These are phyloP conservation scores for Arge pagana DNA, from an alignment of 2,888 invertebrate genomes.

Conservation along the genomic window DNA sequence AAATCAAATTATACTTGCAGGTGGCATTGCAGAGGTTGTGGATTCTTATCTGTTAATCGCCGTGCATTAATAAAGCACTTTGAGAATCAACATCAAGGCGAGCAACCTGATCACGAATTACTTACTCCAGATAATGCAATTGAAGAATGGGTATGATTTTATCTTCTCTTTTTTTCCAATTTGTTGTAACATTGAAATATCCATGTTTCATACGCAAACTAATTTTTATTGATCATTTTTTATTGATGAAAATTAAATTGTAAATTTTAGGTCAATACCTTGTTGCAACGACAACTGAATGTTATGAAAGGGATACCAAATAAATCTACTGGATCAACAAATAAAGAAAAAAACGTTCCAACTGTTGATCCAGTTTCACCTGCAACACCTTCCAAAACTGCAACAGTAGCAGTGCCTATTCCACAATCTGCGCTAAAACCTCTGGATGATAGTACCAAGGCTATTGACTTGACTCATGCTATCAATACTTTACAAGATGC, in stretches of 20 bases:
- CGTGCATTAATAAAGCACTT: conserved; percentile 64
- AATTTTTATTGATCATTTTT: background rate
- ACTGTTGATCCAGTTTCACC: background rate
- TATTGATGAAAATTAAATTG: background rate
- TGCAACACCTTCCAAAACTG: background rate
- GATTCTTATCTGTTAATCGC: conserved; percentile 64
- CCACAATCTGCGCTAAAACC: conserved; percentile 4
- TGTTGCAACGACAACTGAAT: conserved; percentile 41
- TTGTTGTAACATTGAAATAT: background rate
- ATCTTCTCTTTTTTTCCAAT: background rate
- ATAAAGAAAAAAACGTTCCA: background rate
- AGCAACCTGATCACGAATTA: conserved; percentile 37
- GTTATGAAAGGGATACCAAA: conserved; percentile 38
- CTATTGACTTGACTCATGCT: conserved; percentile 27
- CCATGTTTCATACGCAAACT: background rate
- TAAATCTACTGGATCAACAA: conserved; percentile 4
- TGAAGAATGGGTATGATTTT: conserved; percentile 62
- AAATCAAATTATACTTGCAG: too few relatives aligned
- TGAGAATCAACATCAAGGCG: conserved; percentile 56
- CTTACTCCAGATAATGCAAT: conserved; percentile 58
- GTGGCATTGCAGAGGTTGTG: conserved; percentile 66
- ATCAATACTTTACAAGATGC: conserved; percentile 24
- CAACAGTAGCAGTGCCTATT: background rate
- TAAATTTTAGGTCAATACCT: conserved; percentile 37
- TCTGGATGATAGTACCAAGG: conserved; percentile 16